Conservation (phyloP, 2,888 invertebrate genomes). For the Chymomyza fuscimana region DNA sequence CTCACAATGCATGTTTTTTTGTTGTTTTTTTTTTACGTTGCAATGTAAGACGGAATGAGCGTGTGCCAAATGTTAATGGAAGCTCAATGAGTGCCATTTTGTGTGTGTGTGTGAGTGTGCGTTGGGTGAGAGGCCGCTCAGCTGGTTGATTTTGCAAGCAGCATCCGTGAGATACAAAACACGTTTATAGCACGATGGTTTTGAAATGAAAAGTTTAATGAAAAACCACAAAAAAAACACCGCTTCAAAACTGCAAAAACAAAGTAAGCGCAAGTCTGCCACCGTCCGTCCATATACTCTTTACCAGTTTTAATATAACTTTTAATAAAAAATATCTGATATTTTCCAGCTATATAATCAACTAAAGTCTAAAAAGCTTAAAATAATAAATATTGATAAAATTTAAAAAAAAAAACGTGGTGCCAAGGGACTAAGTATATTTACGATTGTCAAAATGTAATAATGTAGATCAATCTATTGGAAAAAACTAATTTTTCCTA, state of each 20-base stretch:
- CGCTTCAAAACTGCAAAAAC: background rate
- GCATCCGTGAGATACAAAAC: conserved; percentile 72
- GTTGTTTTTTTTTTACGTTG: background rate
- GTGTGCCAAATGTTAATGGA: conserved; percentile 49
- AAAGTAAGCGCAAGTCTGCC: background rate
- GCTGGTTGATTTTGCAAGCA: conserved; percentile 62
- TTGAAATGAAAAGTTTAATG: conserved; percentile 58
- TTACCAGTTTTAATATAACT: too few species aligned
- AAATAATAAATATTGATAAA: too few species aligned
- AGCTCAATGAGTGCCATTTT: conserved; percentile 36
- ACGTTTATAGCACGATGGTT: conserved; percentile 58
- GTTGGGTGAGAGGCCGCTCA: conserved; percentile 40
- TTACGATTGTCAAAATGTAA: too few species aligned
- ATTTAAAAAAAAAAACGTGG: too few species aligned
- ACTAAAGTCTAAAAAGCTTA: too few species aligned
- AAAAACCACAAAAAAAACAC: conserved; percentile 22
- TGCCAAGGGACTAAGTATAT: too few species aligned
- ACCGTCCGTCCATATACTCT: background rate
- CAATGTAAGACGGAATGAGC: conserved; percentile 22
- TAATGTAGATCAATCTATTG: too few species aligned
- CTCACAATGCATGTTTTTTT: background rate
- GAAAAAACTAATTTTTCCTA: too few species aligned
- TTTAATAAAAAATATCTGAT: too few species aligned
- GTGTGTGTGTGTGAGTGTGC: conserved; percentile 21
- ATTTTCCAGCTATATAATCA: too few species aligned